Percentiles rank a stretch among this genome's conserved stretches.
Evolutionary conservation across 2,797 vertebrate genomes (phyloP).

Genomic region (Poecilia picta): DNA sequence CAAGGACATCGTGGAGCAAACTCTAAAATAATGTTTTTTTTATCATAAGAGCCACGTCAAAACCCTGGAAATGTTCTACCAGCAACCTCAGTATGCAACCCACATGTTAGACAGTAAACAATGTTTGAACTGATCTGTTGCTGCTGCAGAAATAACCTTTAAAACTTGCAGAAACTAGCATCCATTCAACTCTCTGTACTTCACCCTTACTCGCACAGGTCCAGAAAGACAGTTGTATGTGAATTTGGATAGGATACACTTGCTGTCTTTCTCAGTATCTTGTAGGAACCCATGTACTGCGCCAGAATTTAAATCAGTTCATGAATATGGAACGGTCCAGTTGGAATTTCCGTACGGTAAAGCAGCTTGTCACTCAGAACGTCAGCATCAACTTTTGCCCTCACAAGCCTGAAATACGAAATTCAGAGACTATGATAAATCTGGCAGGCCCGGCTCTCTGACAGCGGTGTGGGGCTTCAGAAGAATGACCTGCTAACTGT

Average conservation of each 20-base stretch:
- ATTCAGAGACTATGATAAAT: conserved; percentile 84
- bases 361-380: conserved; percentile 85
- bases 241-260: conserved; percentile 68
- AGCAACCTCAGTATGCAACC: conserved; percentile 21
- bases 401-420: conserved; percentile 82
- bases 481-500: conserved; percentile 83
- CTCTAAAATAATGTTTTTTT: conserved; percentile 32
- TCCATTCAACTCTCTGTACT: conserved; percentile 24
- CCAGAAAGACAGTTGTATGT: conserved; percentile 59
- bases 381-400: conserved; percentile 82
- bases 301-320: conserved; percentile 84
- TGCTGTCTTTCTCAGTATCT: conserved; percentile 72
- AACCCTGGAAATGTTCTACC: conserved; percentile 32
- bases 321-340: conserved; percentile 85
- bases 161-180: conserved; percentile 58
- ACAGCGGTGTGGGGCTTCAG: conserved; percentile 82
- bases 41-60: conserved; percentile 38
- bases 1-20: conserved; percentile 14
- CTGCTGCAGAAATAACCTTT: conserved; percentile 43
- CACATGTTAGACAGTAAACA: conserved; percentile 38
- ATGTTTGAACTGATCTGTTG: conserved; percentile 50
- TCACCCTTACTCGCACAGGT: conserved; percentile 48
- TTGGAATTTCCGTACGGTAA: conserved; percentile 83
- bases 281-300: conserved; percentile 77
- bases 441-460: conserved; percentile 74